A percentile compares a stretch with the other conserved stretches of the same genome.
Evolutionary conservation across 2,888 invertebrate species (phyloP).

Genomic region (Trilocha varians): DNA sequence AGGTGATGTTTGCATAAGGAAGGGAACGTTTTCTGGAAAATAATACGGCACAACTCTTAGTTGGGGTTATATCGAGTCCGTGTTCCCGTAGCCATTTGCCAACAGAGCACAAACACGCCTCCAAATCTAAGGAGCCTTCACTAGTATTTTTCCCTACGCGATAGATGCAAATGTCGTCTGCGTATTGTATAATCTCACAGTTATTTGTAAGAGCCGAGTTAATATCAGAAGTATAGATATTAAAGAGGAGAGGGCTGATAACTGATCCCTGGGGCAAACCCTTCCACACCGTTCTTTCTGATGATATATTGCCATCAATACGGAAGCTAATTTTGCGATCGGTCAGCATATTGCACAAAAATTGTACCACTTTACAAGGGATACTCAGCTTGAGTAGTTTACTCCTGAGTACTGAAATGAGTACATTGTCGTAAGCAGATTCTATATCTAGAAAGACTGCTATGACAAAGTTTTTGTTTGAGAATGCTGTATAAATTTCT

Average conservation of each 20-base stretch:
- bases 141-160: neutral
- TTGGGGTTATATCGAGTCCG: conserved; percentile 5
- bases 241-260: conserved; percentile 12
- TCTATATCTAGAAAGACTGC: too few species aligned
- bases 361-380: too few species aligned
- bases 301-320: neutral
- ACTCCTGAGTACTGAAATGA: too few species aligned
- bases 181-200: conserved; percentile 11
- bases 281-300: conserved; percentile 9
- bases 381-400: too few species aligned
- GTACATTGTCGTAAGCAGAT: too few species aligned
- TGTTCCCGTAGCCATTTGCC: conserved; percentile 4
- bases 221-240: conserved; percentile 10
- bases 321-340: neutral
- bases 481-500: too few species aligned
- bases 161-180: conserved; percentile 12
- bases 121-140: neutral
- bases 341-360: too few species aligned
- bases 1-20: too few species aligned
- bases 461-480: too few species aligned
- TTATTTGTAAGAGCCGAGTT: conserved; percentile 1
- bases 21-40: conserved; percentile 4
- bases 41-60: conserved; percentile 6
- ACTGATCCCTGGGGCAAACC: conserved; percentile 16
- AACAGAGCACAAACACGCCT: conserved; percentile 2